Percentiles rank a stretch among this genome's conserved stretches.
phyloP scores from a whole-genome alignment of 2,888 invertebrate genomes.

The Ophion obscuratus region DNA sequence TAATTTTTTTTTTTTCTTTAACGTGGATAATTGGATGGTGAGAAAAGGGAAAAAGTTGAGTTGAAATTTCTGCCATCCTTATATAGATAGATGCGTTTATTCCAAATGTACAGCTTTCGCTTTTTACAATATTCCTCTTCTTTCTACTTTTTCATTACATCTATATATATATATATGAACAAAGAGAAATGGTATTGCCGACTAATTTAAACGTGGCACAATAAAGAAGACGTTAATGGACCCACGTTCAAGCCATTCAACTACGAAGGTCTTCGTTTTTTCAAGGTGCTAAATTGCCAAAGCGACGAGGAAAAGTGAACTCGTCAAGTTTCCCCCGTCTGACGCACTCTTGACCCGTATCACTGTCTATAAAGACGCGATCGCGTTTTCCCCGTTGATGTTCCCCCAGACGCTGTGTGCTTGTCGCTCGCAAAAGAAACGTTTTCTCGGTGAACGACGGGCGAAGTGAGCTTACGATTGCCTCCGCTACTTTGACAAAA shows the following conservation, averaged over 20 bases:
- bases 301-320: conserved; percentile 32
- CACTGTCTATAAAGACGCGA: conserved; percentile 4
- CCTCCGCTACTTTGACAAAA: conserved; percentile 28
- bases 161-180: neutral
- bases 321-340: conserved; percentile 36
- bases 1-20: too few species aligned
- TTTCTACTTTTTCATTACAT: too few species aligned
- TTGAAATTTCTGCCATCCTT: too few species aligned
- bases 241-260: neutral
- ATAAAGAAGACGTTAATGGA: conserved; percentile 30
- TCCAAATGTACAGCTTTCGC: too few species aligned
- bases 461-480: too few species aligned
- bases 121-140: too few species aligned
- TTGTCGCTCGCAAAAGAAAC: neutral
- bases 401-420: neutral
- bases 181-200: neutral
- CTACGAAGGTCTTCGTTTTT: neutral
- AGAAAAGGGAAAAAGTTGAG: too few species aligned
- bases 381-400: conserved; percentile 17
- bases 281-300: conserved; percentile 37
- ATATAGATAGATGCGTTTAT: too few species aligned
- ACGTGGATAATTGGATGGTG: too few species aligned
- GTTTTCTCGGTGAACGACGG: conserved; percentile 6
- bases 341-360: conserved; percentile 30
- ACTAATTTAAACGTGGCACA: neutral